These are phyloP conservation scores for Hipparchia sbordonii DNA, from an alignment of 2,888 invertebrate species.

Conservation along the genomic window DNA sequence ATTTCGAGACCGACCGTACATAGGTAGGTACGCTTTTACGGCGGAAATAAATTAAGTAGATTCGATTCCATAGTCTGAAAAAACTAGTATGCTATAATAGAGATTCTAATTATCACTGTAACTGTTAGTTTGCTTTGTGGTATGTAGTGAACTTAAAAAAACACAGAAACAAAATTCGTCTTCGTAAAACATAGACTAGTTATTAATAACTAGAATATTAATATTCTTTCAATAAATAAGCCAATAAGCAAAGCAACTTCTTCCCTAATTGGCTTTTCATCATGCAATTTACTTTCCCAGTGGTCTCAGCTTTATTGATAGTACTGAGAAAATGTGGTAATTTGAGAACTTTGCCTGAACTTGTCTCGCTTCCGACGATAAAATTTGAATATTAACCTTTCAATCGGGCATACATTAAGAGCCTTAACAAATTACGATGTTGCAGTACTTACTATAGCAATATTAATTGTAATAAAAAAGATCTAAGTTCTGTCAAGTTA, in stretches of 20 bases:
- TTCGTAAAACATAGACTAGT: no score
- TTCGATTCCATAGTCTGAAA: no score
- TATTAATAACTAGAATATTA: no score
- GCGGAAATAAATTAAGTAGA: slow-evolving; percentile 22
- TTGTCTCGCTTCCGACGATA: background rate
- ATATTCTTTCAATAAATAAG: background rate
- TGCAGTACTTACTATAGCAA: no score
- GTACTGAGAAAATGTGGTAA: background rate
- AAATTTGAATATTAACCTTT: background rate
- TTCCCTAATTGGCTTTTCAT: background rate
- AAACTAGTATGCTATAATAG: no score
- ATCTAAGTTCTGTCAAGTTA: no score
- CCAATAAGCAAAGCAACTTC: slow-evolving; percentile 20
- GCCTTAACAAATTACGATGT: slow-evolving; percentile 4
- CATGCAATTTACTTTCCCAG: background rate
- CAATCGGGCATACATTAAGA: background rate
- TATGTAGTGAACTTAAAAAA: no score
- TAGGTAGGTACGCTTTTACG: background rate
- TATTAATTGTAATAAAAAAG: no score
- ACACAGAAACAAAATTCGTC: no score
- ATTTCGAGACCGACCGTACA: background rate
- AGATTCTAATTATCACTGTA: no score
- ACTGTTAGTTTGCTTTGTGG: no score
- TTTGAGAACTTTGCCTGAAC: background rate
- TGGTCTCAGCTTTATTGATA: background rate